Evolutionary conservation across 2,113 vertebrate genomes (phyloP).

Genomic region (Callithrix jacchus): DNA sequence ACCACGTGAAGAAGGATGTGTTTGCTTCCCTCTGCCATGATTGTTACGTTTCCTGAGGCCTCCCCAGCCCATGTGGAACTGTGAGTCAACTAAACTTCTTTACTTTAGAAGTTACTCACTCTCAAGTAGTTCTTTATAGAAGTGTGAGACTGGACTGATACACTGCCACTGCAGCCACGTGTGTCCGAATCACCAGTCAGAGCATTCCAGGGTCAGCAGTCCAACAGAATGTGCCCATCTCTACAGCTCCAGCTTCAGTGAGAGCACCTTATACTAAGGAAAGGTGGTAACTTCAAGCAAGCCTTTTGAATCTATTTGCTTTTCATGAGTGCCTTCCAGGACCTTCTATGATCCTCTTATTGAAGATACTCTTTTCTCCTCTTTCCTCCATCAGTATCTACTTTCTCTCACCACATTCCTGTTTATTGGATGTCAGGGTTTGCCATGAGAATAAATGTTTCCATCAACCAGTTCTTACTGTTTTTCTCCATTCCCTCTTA

Average conservation of each 20-base stretch:
- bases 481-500: neutral
- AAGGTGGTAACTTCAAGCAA: neutral
- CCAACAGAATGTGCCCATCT: no score
- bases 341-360: neutral
- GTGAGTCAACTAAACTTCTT: no score
- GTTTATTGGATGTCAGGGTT: neutral
- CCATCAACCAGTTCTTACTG: neutral
- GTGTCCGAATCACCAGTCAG: neutral
- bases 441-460: neutral
- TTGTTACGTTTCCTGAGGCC: no score
- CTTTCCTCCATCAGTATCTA: neutral
- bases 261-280: neutral
- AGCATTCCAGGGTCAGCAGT: neutral
- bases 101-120: no score
- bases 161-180: fast-evolving
- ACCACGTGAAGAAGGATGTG: no score
- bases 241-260: fast-evolving
- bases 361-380: neutral
- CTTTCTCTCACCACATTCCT: neutral
- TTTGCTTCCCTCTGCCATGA: no score
- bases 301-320: no score
- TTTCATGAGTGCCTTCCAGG: neutral
- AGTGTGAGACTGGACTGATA: no score
- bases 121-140: no score
- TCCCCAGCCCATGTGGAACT: no score